These are phyloP conservation scores for Amphiprion clarkii DNA, from an alignment of 2,797 vertebrate species.

Conservation along the genomic window DNA sequence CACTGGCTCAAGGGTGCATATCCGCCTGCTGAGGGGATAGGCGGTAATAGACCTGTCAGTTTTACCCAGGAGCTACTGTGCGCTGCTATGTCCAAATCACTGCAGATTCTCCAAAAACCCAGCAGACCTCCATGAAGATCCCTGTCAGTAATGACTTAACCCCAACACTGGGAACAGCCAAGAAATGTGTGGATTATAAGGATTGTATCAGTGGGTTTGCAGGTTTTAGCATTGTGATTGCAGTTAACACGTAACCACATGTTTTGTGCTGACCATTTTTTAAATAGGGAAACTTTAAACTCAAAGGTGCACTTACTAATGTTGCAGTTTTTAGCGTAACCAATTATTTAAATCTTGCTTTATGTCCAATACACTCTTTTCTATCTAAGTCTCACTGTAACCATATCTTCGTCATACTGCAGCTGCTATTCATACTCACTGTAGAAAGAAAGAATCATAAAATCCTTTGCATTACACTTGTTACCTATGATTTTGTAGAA, in stretches of 20 bases:
- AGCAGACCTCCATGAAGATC: slow-evolving; percentile 32
- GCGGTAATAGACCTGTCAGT: slow-evolving; percentile 74
- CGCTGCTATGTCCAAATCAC: slow-evolving; percentile 35
- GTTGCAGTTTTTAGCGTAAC: slow-evolving; percentile 2
- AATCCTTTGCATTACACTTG: neutral
- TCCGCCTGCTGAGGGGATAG: slow-evolving; percentile 61
- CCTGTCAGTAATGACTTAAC: slow-evolving; percentile 16
- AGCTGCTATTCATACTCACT: too few relatives aligned
- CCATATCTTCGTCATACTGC: neutral
- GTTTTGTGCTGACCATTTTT: neutral
- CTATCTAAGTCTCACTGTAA: neutral
- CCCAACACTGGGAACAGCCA: neutral
- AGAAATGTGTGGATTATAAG: slow-evolving; percentile 2
- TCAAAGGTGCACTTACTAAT: neutral
- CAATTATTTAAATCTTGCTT: slow-evolving; percentile 2
- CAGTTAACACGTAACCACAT: neutral
- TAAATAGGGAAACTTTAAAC: neutral
- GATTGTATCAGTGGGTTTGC: neutral
- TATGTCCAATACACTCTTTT: neutral
- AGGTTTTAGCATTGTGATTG: neutral
- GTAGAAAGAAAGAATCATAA: neutral
- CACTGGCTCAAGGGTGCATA: slow-evolving; percentile 56
- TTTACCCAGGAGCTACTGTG: slow-evolving; percentile 59
- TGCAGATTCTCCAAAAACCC: neutral
- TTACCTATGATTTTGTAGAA: neutral